These are phyloP conservation scores for Periparus ater DNA, from an alignment of 2,797 vertebrate genomes.

Conservation along the genomic window DNA sequence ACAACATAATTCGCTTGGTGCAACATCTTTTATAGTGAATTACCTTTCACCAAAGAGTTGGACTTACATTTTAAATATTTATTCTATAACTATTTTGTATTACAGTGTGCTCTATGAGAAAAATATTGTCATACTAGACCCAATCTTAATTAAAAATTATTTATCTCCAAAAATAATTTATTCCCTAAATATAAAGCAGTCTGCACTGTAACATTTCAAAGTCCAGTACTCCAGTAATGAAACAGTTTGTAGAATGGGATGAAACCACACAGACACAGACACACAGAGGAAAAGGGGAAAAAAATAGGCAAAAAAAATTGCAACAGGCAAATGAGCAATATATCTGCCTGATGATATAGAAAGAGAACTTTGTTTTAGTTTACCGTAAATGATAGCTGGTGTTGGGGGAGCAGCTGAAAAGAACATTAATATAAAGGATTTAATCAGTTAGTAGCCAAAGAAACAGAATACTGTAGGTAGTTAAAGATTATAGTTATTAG, in stretches of 20 bases:
- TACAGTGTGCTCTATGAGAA: neutral
- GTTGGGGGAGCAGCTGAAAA: conserved; percentile 91
- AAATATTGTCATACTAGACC: neutral
- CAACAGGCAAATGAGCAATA: conserved; percentile 43
- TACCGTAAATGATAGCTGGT: conserved; percentile 92
- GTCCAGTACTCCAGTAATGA: neutral
- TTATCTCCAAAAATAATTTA: neutral
- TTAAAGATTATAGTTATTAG: conserved; percentile 39
- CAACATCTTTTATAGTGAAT: neutral
- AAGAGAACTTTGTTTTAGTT: conserved; percentile 78
- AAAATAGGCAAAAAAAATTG: neutral
- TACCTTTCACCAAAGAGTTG: neutral
- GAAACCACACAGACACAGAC: neutral
- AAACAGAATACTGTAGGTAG: conserved; percentile 52
- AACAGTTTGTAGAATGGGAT: conserved; percentile 42
- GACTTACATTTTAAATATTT: neutral
- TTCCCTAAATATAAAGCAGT: neutral
- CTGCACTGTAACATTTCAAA: neutral
- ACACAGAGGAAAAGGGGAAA: neutral
- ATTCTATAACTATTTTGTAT: neutral
- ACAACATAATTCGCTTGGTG: neutral
- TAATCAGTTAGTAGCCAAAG: conserved; percentile 80
- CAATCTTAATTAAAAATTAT: neutral
- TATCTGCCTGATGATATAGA: conserved; percentile 61
- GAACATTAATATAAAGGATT: conserved; percentile 84